A percentile compares a stretch with the other conserved stretches of the same genome.
These are phyloP conservation scores for Hemitrygon akajei DNA, from an alignment of 2,797 vertebrate genomes.

Conservation along the genomic window DNA sequence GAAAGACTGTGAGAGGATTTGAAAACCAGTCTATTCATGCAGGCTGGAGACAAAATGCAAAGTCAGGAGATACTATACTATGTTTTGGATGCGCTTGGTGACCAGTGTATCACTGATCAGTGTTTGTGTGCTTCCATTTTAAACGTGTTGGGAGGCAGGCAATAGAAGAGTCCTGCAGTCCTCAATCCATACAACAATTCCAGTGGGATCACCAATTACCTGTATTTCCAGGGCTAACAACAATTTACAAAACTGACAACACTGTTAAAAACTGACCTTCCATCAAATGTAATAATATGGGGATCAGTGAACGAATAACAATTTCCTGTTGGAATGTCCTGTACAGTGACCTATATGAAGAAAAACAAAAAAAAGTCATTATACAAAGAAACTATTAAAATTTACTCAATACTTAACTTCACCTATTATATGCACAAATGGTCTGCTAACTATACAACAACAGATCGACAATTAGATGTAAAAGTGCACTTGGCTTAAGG, in stretches of 20 bases:
- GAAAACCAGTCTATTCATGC: background rate
- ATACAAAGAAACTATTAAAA: background rate
- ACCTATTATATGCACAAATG: background rate
- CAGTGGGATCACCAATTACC: background rate
- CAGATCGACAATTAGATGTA: background rate
- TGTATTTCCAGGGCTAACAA: background rate
- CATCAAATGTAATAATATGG: constrained; percentile 68
- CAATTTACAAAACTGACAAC: background rate
- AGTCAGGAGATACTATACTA: no score
- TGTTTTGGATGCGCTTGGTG: no score
- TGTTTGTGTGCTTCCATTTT: no score
- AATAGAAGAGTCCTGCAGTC: background rate
- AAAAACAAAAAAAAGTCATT: background rate
- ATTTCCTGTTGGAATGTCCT: constrained; percentile 61
- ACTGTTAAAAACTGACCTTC: constrained; percentile 56
- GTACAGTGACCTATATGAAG: constrained; percentile 57
- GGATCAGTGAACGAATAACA: constrained; percentile 72
- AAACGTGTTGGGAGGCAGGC: background rate
- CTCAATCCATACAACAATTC: background rate
- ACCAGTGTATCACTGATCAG: no score
- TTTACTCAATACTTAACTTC: background rate
- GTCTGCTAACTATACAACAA: background rate
- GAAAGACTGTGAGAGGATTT: background rate
- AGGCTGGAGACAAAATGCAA: background rate
- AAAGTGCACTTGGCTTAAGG: background rate